phyloP scores from a whole-genome alignment of 2,888 invertebrate species.

The Miltochrista miniata region DNA sequence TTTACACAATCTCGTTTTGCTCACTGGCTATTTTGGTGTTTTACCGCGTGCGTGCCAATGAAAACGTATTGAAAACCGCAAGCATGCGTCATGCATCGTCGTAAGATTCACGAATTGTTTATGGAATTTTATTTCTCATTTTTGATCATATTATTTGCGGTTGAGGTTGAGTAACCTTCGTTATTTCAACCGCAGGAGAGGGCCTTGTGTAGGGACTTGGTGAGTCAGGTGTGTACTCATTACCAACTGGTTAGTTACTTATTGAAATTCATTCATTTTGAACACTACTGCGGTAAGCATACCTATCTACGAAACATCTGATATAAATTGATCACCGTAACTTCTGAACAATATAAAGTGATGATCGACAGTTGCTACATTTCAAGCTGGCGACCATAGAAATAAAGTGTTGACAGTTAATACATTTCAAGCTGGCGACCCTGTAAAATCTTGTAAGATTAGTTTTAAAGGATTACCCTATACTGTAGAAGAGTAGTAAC shows the following conservation, averaged over 20 bases:
- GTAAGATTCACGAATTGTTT: slow-evolving; percentile 29
- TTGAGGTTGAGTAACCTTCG: slow-evolving; percentile 5
- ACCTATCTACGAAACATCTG: no score
- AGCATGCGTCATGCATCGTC: slow-evolving; percentile 24
- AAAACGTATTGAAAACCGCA: slow-evolving; percentile 43
- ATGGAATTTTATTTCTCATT: slow-evolving; percentile 8
- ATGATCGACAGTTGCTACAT: no score
- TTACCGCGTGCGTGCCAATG: slow-evolving; percentile 25
- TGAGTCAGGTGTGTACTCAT: neutral
- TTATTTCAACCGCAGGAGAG: slow-evolving; percentile 1
- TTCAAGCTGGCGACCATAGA: no score
- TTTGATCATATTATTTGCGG: slow-evolving; percentile 3
- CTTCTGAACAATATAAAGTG: no score
- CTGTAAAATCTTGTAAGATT: no score
- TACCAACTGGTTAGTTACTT: neutral
- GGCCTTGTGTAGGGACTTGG: neutral
- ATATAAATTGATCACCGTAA: no score
- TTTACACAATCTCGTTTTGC: slow-evolving; percentile 37
- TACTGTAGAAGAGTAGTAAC: no score
- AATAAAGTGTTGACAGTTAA: no score
- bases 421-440: no score
- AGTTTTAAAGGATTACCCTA: no score
- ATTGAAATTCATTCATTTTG: slow-evolving; percentile 2
- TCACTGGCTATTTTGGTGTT: slow-evolving; percentile 46
- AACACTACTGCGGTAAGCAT: no score